Evolutionary conservation across 92 coral and sea anemone genomes (phyloP).

Genomic region (Paramuricea clavata): DNA sequence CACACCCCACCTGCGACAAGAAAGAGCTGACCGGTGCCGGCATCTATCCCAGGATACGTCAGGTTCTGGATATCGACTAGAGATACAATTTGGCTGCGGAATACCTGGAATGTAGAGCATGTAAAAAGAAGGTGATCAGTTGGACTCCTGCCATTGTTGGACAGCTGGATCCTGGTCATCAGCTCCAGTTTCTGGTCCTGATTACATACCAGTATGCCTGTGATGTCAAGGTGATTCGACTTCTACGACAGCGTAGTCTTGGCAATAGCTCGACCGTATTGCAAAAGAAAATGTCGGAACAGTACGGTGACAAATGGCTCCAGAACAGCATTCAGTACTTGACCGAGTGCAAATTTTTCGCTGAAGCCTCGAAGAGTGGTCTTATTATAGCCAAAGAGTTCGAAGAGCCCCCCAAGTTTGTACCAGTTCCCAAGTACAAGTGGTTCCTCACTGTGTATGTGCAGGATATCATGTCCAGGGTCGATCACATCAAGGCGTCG

Average conservation of each 20-base stretch:
- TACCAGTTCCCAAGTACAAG: conserved; percentile 52
- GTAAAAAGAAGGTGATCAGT: conserved; percentile 52
- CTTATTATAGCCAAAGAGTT: conserved; percentile 3
- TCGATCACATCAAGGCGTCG: conserved; percentile 55
- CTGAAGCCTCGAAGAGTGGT: conserved; percentile 35
- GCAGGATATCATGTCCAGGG: conserved; percentile 50
- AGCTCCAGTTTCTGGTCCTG: conserved; percentile 61
- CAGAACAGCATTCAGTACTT: conserved; percentile 49
- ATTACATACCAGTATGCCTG: conserved; percentile 75
- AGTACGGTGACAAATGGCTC: conserved; percentile 69
- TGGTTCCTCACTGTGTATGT: conserved; percentile 73
- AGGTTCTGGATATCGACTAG: conserved; percentile 42
- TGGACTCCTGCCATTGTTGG: conserved; percentile 68
- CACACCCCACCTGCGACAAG: conserved; percentile 14
- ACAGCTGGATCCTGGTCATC: conserved; percentile 70
- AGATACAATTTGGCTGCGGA: conserved; percentile 36
- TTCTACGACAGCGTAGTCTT: conserved; percentile 57
- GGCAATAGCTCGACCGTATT: conserved; percentile 73
- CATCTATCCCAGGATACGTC: conserved; percentile 18
- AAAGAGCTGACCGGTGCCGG: conserved; percentile 35
- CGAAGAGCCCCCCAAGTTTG: conserved; percentile 57
- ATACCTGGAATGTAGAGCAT: conserved; percentile 15
- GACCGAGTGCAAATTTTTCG: conserved; percentile 62
- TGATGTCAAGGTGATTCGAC: conserved; percentile 66
- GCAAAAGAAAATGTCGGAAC: conserved; percentile 61